These are phyloP conservation scores for Pecten maximus DNA, from an alignment of 2,888 invertebrate species.

Conservation along the genomic window DNA sequence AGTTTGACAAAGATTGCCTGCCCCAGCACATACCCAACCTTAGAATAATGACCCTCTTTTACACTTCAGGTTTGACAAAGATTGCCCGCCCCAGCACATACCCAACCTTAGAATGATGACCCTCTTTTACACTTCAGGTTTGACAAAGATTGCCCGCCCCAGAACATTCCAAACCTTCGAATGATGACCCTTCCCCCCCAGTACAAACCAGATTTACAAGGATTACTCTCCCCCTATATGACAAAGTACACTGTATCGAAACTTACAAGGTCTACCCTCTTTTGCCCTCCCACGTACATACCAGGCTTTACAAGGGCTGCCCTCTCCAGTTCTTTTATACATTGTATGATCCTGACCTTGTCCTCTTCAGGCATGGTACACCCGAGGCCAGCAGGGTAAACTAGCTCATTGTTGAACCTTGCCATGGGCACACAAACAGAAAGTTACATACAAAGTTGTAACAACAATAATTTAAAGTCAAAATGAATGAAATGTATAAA, in stretches of 20 bases:
- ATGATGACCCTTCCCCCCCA: background rate
- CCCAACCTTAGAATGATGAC: too few relatives aligned
- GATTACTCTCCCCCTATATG: too few relatives aligned
- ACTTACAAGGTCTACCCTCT: background rate
- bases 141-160: too few relatives aligned
- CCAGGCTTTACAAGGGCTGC: conserved; percentile 88
- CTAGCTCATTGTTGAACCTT: conserved; percentile 87
- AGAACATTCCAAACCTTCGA: too few relatives aligned
- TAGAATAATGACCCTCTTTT: too few relatives aligned
- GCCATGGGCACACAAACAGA: background rate
- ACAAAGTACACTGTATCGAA: background rate
- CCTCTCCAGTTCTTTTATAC: conserved; percentile 90
- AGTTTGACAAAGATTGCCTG: too few relatives aligned
- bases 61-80: conserved; percentile 86
- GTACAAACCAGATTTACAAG: background rate
- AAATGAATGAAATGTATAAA: too few relatives aligned
- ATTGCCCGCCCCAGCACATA: conserved; percentile 89
- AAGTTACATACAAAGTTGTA: too few relatives aligned
- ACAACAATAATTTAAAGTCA: too few relatives aligned
- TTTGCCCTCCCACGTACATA: conserved; percentile 61
- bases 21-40: too few relatives aligned
- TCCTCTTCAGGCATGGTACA: conserved; percentile 91
- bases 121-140: conserved; percentile 85
- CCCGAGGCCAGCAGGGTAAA: conserved; percentile 93
- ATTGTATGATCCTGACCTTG: conserved; percentile 87